These are phyloP conservation scores for Malurus cyaneus DNA, from an alignment of 2,113 vertebrate species.

Conservation along the genomic window DNA sequence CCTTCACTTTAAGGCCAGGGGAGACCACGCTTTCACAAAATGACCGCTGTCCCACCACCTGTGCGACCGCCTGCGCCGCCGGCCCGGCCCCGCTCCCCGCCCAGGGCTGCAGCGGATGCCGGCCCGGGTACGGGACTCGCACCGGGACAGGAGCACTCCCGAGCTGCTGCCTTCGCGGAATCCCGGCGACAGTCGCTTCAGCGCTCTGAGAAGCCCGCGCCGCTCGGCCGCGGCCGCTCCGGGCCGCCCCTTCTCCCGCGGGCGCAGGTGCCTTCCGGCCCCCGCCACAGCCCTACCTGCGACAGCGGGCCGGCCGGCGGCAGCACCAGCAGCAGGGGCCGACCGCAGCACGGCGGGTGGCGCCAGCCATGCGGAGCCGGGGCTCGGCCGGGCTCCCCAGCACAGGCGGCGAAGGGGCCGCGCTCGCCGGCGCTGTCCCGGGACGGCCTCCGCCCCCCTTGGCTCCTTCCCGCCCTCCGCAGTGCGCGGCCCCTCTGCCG, in stretches of 20 bases:
- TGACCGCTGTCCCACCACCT: neutral
- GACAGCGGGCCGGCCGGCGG: neutral
- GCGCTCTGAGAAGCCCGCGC: neutral
- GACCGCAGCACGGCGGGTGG: neutral
- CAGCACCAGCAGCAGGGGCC: neutral
- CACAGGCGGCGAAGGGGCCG: too few species aligned
- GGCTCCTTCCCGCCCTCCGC: neutral
- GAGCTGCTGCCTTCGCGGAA: neutral
- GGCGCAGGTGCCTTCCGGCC: neutral
- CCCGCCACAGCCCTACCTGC: neutral
- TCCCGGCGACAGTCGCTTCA: too few species aligned
- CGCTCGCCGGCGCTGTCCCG: neutral
- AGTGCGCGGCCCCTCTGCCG: neutral
- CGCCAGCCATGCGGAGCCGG: neutral
- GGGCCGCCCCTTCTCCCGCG: neutral
- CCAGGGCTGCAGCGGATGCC: neutral
- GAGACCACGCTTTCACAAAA: too few species aligned
- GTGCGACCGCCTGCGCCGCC: neutral
- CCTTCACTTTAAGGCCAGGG: rapidly evolving
- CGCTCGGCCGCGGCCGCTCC: neutral
- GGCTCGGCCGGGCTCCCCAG: neutral
- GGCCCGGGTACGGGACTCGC: neutral
- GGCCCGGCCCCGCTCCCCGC: neutral
- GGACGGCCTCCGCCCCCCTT: neutral
- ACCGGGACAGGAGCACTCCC: too few species aligned